Base-by-base conservation (phyloP, 2,888 invertebrate species). In the Eulithis prunata region DNA sequence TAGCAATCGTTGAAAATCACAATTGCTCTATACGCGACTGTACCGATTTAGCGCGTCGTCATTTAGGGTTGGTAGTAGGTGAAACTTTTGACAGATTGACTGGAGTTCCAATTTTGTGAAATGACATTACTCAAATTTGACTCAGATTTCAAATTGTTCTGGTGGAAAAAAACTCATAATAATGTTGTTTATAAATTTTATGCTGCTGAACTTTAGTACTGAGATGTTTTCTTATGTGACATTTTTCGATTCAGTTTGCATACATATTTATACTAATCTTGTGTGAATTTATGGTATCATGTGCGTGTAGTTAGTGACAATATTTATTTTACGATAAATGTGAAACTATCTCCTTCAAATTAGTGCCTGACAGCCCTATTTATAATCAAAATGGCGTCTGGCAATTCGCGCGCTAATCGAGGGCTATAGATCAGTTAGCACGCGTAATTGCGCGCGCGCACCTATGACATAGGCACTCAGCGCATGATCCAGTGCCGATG, bases 391-490 rank as follows among this genome's bases (percentile, higher is more conserved):
- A 70, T 72, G 66, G 66, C 66, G 68, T 53, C 63, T 36, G 61
- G 68, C 64, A 66, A 72, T 72, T 67, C 68, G 68, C 64, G 60
- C 62, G 68, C 71, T 73, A 75, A 73, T 72, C 74, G 69, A 53
- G 52, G 52, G 53, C 66, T 47, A 73, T 73, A 69, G 66, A 72
- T 74, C 75, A 72, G 70, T 70, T 72, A 71, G 69, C 73, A 66
- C 65, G 63, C 57, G 62, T 70, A 69, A 70, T 65, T 66, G 71
- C 69, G 68, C 69, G 43, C 69, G 72, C 73, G 71, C 72, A 71
- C 66, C 72, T 75, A 64, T 72, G 71, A 73, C 58, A 74, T 67
- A 47, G 70, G 70, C 72, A 72, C 58, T 70, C 68, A 47, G 64
- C 61, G 67, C 60, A 58, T 75, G 75, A 75, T 73, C 75, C 71